Conservation (phyloP, 2,113 vertebrate genomes). For the Diadophis punctatus region DNA sequence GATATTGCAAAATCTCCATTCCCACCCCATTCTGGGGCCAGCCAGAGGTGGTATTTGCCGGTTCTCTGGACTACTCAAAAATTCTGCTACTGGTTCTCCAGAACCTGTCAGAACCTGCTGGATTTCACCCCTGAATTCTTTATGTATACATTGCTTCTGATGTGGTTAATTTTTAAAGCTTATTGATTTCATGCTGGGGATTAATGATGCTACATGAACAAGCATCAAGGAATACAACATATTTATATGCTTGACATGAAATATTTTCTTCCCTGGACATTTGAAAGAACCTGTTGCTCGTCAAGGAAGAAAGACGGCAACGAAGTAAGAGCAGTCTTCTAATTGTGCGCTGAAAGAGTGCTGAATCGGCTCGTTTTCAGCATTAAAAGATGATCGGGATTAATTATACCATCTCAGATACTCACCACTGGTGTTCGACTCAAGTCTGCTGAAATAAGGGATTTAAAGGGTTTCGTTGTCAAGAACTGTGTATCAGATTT, state of each 20-base stretch:
- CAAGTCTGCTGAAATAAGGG: conserved; percentile 30
- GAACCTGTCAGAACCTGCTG: too few species aligned
- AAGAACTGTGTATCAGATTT: conserved; percentile 22
- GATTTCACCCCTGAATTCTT: too few species aligned
- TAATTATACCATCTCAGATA: conserved; percentile 42
- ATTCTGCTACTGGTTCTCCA: too few species aligned
- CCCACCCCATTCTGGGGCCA: too few species aligned
- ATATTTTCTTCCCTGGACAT: conserved; percentile 17
- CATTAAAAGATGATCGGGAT: conserved; percentile 43
- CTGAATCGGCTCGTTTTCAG: conserved; percentile 38
- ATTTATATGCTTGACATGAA: conserved; percentile 59
- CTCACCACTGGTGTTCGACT: conserved; percentile 34
- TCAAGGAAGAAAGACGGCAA: conserved; percentile 25
- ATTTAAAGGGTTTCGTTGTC: conserved; percentile 59
- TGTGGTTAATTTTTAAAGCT: conserved; percentile 61
- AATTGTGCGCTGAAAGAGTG: conserved; percentile 5
- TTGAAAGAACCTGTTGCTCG: conserved; percentile 39
- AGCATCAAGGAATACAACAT: conserved; percentile 53
- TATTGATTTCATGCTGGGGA: conserved; percentile 64
- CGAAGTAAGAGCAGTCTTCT: background rate
- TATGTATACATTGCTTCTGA: conserved; percentile 53
- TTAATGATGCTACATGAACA: conserved; percentile 63
- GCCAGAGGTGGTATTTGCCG: too few species aligned
- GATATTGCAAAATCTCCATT: too few species aligned
- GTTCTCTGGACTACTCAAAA: too few species aligned